phyloP scores from a whole-genome alignment of 2,797 vertebrate species.

The Triplophysa yarkandensis region DNA sequence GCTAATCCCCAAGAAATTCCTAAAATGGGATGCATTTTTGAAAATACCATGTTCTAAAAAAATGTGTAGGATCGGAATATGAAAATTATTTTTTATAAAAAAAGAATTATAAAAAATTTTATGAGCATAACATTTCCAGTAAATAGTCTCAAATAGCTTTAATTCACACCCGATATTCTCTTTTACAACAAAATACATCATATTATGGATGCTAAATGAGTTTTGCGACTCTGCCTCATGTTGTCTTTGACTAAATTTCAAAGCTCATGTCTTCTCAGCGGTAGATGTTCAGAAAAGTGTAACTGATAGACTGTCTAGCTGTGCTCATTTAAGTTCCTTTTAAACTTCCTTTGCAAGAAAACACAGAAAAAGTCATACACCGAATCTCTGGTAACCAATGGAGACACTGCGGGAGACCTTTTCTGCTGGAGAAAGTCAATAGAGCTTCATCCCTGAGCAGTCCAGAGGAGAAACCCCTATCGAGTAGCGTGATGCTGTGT shows the following conservation, averaged over 20 bases:
- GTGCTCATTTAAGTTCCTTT: background rate
- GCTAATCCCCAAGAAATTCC: too few relatives aligned
- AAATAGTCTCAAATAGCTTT: background rate
- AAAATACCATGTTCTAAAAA: too few relatives aligned
- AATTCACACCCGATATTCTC: background rate
- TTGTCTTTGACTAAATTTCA: constrained; percentile 7
- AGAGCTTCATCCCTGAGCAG: constrained; percentile 57
- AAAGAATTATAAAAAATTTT: too few relatives aligned
- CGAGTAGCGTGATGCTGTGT: constrained; percentile 66
- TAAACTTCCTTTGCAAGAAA: background rate
- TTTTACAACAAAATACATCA: background rate
- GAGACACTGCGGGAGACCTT: constrained; percentile 44
- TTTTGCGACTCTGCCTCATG: background rate
- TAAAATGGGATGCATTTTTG: too few relatives aligned
- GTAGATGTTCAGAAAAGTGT: constrained; percentile 6
- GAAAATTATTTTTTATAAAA: too few relatives aligned
- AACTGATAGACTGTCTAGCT: background rate
- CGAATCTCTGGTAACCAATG: constrained; percentile 3
- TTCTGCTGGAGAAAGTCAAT: constrained; percentile 66
- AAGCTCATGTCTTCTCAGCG: constrained; percentile 15
- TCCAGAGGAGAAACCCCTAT: constrained; percentile 54
- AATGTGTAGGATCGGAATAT: too few relatives aligned
- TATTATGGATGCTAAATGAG: background rate
- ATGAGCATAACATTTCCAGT: too few relatives aligned
- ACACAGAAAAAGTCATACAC: background rate